Conservation (phyloP, 2,797 vertebrate genomes). For the Lophotriccus pileatus region DNA sequence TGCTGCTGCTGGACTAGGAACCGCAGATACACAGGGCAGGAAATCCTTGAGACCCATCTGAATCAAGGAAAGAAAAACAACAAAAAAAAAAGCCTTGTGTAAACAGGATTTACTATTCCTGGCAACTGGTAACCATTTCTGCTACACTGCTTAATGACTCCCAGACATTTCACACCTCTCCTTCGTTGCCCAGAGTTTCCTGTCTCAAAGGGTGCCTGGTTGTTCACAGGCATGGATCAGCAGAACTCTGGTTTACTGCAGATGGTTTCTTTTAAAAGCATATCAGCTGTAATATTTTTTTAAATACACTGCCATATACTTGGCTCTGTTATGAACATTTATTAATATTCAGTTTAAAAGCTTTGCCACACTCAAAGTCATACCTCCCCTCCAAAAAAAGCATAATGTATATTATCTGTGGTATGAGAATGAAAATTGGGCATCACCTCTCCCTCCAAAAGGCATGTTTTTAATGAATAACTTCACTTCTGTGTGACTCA, state of each 20-base stretch:
- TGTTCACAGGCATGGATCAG: conserved; percentile 8
- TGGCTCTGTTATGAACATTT: background rate
- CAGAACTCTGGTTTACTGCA: background rate
- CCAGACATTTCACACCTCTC: conserved; percentile 55
- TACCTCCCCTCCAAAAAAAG: background rate
- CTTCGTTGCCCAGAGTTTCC: background rate
- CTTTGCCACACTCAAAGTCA: background rate
- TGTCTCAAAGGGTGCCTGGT: background rate
- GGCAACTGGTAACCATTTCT: background rate
- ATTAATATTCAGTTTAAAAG: background rate
- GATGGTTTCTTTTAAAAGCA: conserved; percentile 27
- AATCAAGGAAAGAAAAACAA: background rate
- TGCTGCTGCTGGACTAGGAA: background rate
- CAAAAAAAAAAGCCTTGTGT: background rate
- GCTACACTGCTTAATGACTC: background rate
- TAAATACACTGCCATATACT: background rate
- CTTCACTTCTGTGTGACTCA: background rate
- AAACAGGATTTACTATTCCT: conserved; percentile 1
- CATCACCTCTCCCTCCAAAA: background rate
- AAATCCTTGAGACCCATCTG: background rate
- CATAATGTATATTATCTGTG: background rate
- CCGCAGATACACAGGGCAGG: fast-evolving
- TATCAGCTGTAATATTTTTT: background rate
- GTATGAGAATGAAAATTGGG: background rate
- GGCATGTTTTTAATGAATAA: background rate